Evolutionary conservation across 2,113 vertebrate species (phyloP).

Genomic region (Heterotilapia buettikoferi): DNA sequence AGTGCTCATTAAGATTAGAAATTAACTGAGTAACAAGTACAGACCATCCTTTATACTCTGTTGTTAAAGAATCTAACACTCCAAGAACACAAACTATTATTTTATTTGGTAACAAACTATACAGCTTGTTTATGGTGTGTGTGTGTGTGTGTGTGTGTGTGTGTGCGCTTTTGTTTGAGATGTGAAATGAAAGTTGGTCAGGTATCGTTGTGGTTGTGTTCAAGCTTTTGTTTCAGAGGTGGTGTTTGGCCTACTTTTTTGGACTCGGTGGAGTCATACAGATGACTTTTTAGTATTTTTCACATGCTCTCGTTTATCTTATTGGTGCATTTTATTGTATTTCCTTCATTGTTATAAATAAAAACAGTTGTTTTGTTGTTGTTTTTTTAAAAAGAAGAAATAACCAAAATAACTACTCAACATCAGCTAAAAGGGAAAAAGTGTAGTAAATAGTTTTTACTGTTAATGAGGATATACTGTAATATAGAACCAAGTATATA

Average conservation of each 20-base stretch:
- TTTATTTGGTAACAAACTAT: neutral
- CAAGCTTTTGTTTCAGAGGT: conserved; percentile 35
- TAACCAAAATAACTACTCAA: neutral
- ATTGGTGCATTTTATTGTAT: neutral
- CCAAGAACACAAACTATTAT: neutral
- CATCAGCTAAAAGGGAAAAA: neutral
- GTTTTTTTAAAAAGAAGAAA: neutral
- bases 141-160: neutral
- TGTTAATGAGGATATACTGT: neutral
- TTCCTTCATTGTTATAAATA: neutral
- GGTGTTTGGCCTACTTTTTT: neutral
- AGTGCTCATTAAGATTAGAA: neutral
- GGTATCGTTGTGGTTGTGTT: conserved; percentile 4
- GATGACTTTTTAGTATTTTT: neutral
- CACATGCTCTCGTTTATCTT: neutral
- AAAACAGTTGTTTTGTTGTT: neutral
- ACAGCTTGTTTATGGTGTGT: neutral
- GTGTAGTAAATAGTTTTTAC: neutral
- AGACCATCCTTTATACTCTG: neutral
- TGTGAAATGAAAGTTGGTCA: conserved; percentile 15
- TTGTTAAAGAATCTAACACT: neutral
- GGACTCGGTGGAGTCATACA: neutral
- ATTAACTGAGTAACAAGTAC: neutral
- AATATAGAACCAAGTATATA: neutral
- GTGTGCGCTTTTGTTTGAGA: conserved; percentile 22